Evolutionary conservation across 2,888 invertebrate species (phyloP), one percentile per base, ranked within the genome.

Genomic region (Limnephilus lunatus): DNA sequence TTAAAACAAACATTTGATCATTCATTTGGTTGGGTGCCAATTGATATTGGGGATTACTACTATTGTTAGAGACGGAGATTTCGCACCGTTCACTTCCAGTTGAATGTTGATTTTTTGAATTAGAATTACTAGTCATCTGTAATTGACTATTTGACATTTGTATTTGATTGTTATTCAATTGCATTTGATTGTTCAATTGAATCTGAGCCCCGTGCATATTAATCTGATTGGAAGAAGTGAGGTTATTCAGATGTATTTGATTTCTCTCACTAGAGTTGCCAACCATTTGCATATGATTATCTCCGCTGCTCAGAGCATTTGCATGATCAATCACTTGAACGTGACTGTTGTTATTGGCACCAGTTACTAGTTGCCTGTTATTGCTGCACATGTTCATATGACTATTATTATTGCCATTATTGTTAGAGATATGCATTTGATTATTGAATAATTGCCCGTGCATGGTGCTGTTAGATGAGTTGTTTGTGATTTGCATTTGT

Each of bases 1-100:
- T 91, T 39, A 93, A 81, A 32, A 93, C 86, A 86, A 93, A 93
- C 89, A 93, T 93, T 85, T 93, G 91, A 31, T 93, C 92, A 35
- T 96, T 96, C 95, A 96, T 95, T 93, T 96, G 96, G 94, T 95
- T 96, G 48, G 96, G 94, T 81, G 96, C 95, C 93, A 94, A 95
- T 91, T 96, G 96, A 15, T 91, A 93, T 87, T 95, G 94, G 85
- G 96, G 94, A 94, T 95, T 95, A 90, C 95, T 94, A 90, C 95
- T 94, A 93, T 94, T 95, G 81, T 89, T 92, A 35, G 85, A 44
- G n/a, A 90, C 32, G 35, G 91, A 44, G 44, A 93, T 92, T 32
- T 93, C 93, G 89, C 92, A 92, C 32, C 92, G 93, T 15, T 83
- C 25, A 85, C 89, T 93, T 25, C 92, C 92, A 9, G 86, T 44